Base-by-base conservation (phyloP, 2,888 invertebrate species). In the Mesorhabditis sp. region DNA sequence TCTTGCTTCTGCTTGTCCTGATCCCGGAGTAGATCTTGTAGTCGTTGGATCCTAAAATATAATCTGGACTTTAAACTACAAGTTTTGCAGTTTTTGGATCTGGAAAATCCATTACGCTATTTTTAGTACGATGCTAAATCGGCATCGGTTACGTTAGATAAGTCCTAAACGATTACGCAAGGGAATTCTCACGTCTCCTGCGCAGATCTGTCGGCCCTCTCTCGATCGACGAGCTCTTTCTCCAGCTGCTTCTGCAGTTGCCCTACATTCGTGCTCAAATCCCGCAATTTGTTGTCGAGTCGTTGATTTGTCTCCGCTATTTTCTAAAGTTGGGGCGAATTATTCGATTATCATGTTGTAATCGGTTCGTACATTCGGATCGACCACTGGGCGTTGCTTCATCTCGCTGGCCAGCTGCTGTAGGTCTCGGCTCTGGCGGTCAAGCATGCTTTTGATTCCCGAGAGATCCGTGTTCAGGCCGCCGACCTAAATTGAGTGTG, bases 181-280 rank as follows among this genome's bases (percentile, higher is more conserved):
- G 1, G 1, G 28, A 28, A 28, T 28, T 28, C 13, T 45, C 43
- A 83, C 83, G 72, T 76, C 50, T 80, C 81, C 5, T 71, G 70
- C 13, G 80, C 74, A 1, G 67, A 69, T 64, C 77, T 75, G 6
- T 76, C 73, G n/a, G 76, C 79, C 45, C 77, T 75, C 50, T 77
- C 75, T n/a, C 84, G 67, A 7, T 84, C 83, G 28, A 71, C 67
- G 43, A 81, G 75, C 69, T 84, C 83, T 5, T 70, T 70, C 42
- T 77, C 80, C 65, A 84, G 66, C 5, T 69, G 62, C 67, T 82
- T 79, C 50, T 80, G 76, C 41, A 83, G 50, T 42, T 79, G 77
- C 73, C 81, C 78, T 43, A 84, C 67, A 66, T 83, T 82, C 6
- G 76, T 77, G 70, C 82, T 82, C 70, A 84, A 66, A 50, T 84